Percentiles rank a stretch among this genome's conserved stretches.
These are phyloP conservation scores for Alitta virens DNA, from an alignment of 2,888 invertebrate species.

Conservation along the genomic window DNA sequence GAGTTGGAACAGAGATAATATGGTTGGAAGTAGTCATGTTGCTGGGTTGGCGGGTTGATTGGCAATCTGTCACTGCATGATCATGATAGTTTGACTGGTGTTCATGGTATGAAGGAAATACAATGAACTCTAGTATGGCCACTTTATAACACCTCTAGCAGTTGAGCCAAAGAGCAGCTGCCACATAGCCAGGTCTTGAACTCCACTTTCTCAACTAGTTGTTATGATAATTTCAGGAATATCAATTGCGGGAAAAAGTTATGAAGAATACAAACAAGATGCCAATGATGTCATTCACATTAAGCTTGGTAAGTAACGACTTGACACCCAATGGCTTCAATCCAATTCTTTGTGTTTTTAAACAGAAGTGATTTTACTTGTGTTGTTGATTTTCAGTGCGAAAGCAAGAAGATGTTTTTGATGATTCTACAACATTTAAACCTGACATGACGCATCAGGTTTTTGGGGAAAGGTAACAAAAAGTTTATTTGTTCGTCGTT, in stretches of 20 bases:
- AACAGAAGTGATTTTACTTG: neutral
- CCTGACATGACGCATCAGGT: slow-evolving; percentile 57
- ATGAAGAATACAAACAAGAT: slow-evolving; percentile 41
- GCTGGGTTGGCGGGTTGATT: no score
- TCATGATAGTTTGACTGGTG: no score
- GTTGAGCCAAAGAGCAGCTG: no score
- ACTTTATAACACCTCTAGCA: no score
- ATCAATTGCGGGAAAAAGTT: slow-evolving; percentile 25
- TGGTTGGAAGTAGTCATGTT: no score
- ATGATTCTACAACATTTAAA: slow-evolving; percentile 41
- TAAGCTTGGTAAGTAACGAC: slow-evolving; percentile 44
- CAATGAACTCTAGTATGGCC: no score
- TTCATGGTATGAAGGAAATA: no score
- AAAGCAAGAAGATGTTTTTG: slow-evolving; percentile 41
- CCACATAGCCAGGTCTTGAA: neutral
- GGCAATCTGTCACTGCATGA: no score
- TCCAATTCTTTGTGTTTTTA: neutral
- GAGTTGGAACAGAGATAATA: no score
- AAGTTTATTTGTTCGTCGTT: no score
- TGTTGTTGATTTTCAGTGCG: slow-evolving; percentile 39
- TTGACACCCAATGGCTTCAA: no score
- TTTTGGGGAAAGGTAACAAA: slow-evolving; percentile 56
- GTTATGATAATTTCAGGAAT: slow-evolving; percentile 6
- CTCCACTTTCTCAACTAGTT: neutral
- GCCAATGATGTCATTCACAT: slow-evolving; percentile 50